These are phyloP conservation scores for Eupithecia exiguata DNA, from an alignment of 2,888 invertebrate species.

Conservation along the genomic window DNA sequence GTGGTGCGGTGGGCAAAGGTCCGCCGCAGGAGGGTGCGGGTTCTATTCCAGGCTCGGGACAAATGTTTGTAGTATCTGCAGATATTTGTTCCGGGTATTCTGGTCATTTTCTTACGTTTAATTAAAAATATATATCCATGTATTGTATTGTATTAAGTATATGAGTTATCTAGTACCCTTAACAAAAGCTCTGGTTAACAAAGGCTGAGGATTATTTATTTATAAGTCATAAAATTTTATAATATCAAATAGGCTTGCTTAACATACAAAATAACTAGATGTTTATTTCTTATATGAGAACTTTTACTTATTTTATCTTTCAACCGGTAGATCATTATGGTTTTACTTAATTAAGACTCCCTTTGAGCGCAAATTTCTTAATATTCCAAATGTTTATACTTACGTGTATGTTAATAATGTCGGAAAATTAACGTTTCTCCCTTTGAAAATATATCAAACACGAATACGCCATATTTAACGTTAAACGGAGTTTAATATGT, in stretches of 20 bases:
- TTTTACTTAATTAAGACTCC: slow-evolving; percentile 26
- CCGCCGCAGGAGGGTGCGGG: too few species aligned
- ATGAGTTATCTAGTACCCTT: too few species aligned
- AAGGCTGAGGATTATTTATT: too few species aligned
- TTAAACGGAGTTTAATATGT: slow-evolving; percentile 77
- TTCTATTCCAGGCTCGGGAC: too few species aligned
- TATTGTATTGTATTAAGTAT: too few species aligned
- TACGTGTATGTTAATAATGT: slow-evolving; percentile 17
- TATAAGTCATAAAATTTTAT: not conserved
- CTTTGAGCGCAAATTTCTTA: slow-evolving; percentile 21
- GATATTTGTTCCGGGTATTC: too few species aligned
- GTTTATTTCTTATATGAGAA: not conserved
- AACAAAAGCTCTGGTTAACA: too few species aligned
- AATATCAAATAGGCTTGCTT: not conserved
- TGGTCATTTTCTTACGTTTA: too few species aligned
- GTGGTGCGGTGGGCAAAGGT: too few species aligned
- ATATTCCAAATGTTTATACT: slow-evolving; percentile 26
- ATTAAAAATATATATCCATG: too few species aligned
- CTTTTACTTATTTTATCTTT: not conserved
- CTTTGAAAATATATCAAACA: slow-evolving; percentile 65
- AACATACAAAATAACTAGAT: not conserved
- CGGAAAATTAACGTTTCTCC: slow-evolving; percentile 60
- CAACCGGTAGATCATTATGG: slow-evolving; percentile 3
- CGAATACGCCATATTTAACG: slow-evolving; percentile 76
- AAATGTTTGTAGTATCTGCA: too few species aligned